Evolutionary conservation across 2,113 vertebrate species (phyloP), one percentile per base, ranked within the genome.

Genomic region (Pyxicephalus adspersus): DNA sequence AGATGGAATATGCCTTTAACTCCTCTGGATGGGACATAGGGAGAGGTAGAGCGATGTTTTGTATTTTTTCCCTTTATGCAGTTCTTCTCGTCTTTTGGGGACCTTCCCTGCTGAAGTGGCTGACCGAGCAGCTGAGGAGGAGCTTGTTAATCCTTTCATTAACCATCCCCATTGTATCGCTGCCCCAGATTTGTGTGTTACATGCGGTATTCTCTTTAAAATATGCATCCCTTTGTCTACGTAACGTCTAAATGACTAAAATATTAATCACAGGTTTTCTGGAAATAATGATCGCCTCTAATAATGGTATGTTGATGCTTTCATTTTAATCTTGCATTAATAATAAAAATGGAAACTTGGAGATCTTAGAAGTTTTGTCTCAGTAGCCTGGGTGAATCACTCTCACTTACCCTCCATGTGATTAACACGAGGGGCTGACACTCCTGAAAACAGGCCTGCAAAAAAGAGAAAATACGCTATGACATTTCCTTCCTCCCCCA

Each of bases 401-500:
- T 89, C 85, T 89, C 88, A 85, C 89, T 91, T 92, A 89, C 73
- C 85, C 82, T 68, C 77, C 83, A 87, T 85, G 83, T 83, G 90
- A 90, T 89, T 87, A 90, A 86, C 91, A 84, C 81, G 86, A 83
- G 72, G 89, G 87, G 75, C 86, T 89, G 86, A 87, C 84, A 91
- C 86, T 85, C 83, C 84, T 88, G 85, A 83, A 89, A 89, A 90
- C 87, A 89, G 87, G 87, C 87, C 87, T 88, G 85, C 84, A 90
- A 88, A 89, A 90, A 87, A 87, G 84, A 87, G 86, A 90, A 86
- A 87, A 92, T 88, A 82, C 88, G 84, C 76, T 86, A 84, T 90
- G 88, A 90, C 83, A 90, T 89, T 87, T 90, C 89, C 89, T 91
- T 90, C 86, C 87, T 90, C 86, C 86, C 71, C 87, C 84, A 88